Base-by-base conservation (phyloP, 2,113 vertebrate genomes). In the Edolisoma coerulescens region DNA sequence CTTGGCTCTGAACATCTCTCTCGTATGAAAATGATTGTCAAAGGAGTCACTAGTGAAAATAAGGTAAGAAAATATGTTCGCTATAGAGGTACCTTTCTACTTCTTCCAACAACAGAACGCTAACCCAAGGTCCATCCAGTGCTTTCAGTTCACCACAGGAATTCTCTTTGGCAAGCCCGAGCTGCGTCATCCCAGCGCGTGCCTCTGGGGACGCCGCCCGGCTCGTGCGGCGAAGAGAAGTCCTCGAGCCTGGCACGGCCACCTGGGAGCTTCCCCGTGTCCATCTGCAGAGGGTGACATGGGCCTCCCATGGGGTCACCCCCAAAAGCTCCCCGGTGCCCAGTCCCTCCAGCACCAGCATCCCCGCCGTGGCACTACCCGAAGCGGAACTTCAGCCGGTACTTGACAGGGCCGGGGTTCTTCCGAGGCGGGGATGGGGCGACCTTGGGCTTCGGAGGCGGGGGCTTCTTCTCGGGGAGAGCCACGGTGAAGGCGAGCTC, bases 351-450 rank as follows among this genome's bases (percentile, higher is more conserved):
- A 1, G 23, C 0, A 0, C 70, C 10, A 0, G 28, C 85, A 7
- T 15, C 41, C 65, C 22, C 2, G 0, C 13, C 2, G 1, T 0
- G 6, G 2, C 30, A 2, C 95, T 98, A 99, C 89, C 99, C 99
- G 5, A 99, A 99, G 52, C 99, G 98, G 90, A 99, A 99, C 93
- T 99, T 99, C 50, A 99, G 98, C 97, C 99, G 99, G 96, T 99
- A 99, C 86, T 98, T 99, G 86, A 99, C 97, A 0, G 98, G 97
- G 3, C 96, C 94, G 1, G 96, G 93, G 10, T 61, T 98, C 71
- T 97, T 99, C 49, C 97, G 97, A 16, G 97, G 93, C 0, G 88
- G 63, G 0, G 96, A 87, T 1, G 98, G 81, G 3, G 94, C 93
- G 0, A 93, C 89, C 92, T 98, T 98, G 8, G 95, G 90, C 93